These are phyloP conservation scores for Hirudinaria manillensis DNA, from an alignment of 2,888 invertebrate genomes.

Conservation along the genomic window DNA sequence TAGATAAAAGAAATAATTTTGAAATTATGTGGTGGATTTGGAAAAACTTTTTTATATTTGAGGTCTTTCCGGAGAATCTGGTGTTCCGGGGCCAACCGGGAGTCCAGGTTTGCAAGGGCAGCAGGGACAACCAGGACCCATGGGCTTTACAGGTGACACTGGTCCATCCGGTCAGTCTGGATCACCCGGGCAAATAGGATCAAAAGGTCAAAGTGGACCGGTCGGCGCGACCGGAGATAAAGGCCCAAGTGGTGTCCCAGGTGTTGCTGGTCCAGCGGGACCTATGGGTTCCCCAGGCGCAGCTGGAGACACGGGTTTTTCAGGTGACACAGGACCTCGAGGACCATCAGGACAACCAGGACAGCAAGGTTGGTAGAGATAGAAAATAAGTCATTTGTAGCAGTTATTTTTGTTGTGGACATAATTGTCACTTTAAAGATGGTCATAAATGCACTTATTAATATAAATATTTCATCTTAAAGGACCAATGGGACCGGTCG, in stretches of 20 bases:
- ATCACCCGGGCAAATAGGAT: constrained; percentile 14
- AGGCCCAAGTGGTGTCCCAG: constrained; percentile 36
- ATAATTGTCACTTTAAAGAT: not conserved
- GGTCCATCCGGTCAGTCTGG: constrained; percentile 27
- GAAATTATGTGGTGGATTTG: too few species aligned
- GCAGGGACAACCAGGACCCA: not conserved
- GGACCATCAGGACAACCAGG: constrained; percentile 28
- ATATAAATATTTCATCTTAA: constrained; percentile 3
- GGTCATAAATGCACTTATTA: not conserved
- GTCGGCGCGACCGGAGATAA: constrained; percentile 9
- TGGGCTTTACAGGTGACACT: constrained; percentile 16
- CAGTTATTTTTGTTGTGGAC: too few species aligned
- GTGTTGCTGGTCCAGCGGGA: constrained; percentile 35
- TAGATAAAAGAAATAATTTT: too few species aligned
- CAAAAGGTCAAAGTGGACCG: constrained; percentile 23
- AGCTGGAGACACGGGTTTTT: constrained; percentile 29
- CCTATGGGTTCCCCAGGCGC: constrained; percentile 33
- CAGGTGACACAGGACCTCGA: constrained; percentile 28
- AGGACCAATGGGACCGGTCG: constrained; percentile 34
- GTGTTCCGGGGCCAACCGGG: not conserved
- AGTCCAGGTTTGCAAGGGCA: not conserved
- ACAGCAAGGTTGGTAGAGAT: not conserved
- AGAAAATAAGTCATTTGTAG: too few species aligned
- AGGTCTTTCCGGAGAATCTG: not conserved
- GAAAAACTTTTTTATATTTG: too few species aligned